phyloP scores from a whole-genome alignment of 2,888 invertebrate species.

The Ennomos fuscantarius region DNA sequence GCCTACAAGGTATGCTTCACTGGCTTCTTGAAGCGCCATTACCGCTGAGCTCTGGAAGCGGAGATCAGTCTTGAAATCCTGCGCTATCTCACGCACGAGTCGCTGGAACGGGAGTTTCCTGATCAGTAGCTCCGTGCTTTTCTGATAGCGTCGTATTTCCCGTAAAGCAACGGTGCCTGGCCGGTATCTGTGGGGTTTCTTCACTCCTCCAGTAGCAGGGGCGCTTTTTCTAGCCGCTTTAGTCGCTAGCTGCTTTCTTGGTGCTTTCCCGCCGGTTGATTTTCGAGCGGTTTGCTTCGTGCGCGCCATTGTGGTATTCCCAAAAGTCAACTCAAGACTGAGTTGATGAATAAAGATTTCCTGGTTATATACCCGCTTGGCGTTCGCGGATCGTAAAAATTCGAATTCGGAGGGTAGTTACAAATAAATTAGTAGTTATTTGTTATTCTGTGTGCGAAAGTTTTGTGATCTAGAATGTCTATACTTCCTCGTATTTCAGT shows the following conservation, averaged over 20 bases:
- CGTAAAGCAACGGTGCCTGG: constrained; percentile 89
- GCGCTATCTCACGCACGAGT: constrained; percentile 89
- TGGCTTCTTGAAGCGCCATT: constrained; percentile 87
- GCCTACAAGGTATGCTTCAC: constrained; percentile 87
- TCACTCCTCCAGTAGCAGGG: constrained; percentile 89
- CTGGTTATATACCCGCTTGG: no score
- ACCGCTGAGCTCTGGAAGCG: constrained; percentile 90
- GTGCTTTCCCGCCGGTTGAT: constrained; percentile 90
- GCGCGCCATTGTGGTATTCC: constrained; percentile 83
- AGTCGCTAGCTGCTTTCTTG: constrained; percentile 88
- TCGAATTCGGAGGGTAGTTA: no score
- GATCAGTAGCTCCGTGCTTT: constrained; percentile 89
- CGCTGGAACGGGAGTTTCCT: constrained; percentile 90
- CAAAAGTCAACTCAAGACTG: no score
- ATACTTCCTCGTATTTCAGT: no score
- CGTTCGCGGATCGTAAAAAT: no score
- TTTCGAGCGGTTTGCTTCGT: constrained; percentile 91
- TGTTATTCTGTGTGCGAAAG: no score
- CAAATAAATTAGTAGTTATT: no score
- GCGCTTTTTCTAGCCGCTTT: constrained; percentile 90
- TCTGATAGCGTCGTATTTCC: constrained; percentile 90
- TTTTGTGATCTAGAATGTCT: no score
- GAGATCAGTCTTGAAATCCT: constrained; percentile 90
- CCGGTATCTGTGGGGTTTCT: constrained; percentile 89
- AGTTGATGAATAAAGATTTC: neutral